Evolutionary conservation across 1,140 invertebrate genomes (phyloP), one percentile per base, ranked within the genome.

Genomic region (Helicoverpa zea): DNA sequence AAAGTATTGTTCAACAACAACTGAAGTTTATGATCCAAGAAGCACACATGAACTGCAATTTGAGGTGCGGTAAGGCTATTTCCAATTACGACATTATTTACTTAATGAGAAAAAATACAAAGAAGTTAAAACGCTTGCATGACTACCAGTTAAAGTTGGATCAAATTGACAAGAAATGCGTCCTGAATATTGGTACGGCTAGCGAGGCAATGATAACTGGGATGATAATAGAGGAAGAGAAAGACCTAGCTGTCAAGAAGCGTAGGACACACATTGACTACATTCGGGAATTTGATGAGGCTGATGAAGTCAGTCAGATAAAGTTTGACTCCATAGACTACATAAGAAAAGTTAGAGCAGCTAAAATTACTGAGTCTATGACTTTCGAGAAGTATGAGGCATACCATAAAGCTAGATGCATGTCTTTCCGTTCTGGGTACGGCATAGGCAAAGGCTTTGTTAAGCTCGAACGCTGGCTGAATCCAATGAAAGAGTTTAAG

Each of bases 1-100:
- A 97, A 92, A 96, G 95, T 72, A 96, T 97, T 81, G 96, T 97
- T 10, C 92, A 96, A 76, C 96, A 96, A 82, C 97, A 97, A 88
- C 91, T 97, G 73, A 90, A 93, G 76, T 89, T 90, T 49, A 96
- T 96, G 87, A 81, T 97, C 14, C 94, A 96, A 84, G 96, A 96
- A 91, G 96, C 96, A 30, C 82, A 75, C 89, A 29, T 96, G 96
- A 79, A 90, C 96, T 74, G 95, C 96, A 18, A 88, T 91, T 66
- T 92, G 96, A 83, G 95, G 93, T 54, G 85, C 88, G 79, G 80
- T 2, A 95, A 96, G 73, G 86, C 83, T 5, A 90, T 96, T 56
- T 88, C 91, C 10, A 95, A 95, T 59, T 92, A 94, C 81, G 97
- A 97, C 83, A 95, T 97, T 30, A 93, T 97, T 16, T 97, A 96